Conservation (phyloP, 2,797 vertebrate species). For the Tangara arthus region DNA sequence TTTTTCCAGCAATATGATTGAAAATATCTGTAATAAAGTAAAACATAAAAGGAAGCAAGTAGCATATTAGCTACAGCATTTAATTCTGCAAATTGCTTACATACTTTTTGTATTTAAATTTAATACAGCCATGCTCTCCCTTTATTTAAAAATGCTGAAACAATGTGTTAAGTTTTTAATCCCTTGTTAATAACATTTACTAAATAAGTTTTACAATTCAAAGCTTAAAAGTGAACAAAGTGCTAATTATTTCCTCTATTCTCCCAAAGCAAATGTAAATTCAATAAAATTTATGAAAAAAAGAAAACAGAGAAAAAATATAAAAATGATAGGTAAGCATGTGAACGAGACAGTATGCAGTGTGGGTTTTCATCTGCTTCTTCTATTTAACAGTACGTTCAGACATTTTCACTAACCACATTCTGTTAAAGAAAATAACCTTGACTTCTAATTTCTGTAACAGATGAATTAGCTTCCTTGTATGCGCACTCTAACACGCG, state of each 20-base stretch:
- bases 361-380: constrained; percentile 20
- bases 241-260: not conserved
- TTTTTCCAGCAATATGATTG: not conserved
- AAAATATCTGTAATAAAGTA: not conserved
- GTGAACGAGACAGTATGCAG: not conserved
- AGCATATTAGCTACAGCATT: not conserved
- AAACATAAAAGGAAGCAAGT: not conserved
- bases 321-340: not conserved
- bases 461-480: constrained; percentile 44
- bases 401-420: not conserved
- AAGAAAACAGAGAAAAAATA: not conserved
- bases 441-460: constrained; percentile 41
- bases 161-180: not conserved
- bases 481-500: not conserved
- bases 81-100: not conserved
- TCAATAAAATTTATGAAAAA: not conserved
- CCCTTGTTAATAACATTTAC: not conserved
- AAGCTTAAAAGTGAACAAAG: not conserved
- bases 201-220: not conserved
- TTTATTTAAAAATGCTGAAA: not conserved
- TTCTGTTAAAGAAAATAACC: constrained; percentile 27
- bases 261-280: not conserved
- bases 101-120: not conserved
- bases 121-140: not conserved
- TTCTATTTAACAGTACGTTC: not conserved